These are phyloP conservation scores for Syngnathus acus DNA, from an alignment of 2,797 vertebrate genomes.

Conservation along the genomic window DNA sequence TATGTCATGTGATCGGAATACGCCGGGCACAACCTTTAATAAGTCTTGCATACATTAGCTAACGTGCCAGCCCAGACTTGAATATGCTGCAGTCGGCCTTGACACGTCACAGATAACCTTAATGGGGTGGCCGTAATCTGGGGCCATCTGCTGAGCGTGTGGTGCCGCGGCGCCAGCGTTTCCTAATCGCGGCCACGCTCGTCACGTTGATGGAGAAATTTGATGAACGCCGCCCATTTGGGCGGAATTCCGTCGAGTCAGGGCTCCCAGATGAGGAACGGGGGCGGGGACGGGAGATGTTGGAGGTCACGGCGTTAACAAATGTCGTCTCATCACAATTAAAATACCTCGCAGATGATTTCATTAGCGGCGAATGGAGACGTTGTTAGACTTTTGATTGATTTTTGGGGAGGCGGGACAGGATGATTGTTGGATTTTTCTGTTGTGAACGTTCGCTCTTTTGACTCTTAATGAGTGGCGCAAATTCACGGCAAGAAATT, in stretches of 20 bases:
- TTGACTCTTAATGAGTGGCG: neutral
- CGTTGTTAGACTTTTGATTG: slow-evolving; percentile 51
- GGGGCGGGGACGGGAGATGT: slow-evolving; percentile 54
- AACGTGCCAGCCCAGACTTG: neutral
- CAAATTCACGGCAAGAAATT: neutral
- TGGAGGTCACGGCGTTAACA: slow-evolving; percentile 65
- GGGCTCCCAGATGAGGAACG: slow-evolving; percentile 66
- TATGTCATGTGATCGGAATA: too few relatives aligned
- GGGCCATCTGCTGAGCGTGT: neutral
- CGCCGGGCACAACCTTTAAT: neutral
- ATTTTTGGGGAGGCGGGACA: slow-evolving; percentile 12
- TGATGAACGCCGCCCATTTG: slow-evolving; percentile 63
- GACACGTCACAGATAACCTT: neutral
- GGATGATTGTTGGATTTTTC: neutral
- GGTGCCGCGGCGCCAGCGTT: slow-evolving; percentile 2
- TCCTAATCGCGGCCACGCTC: slow-evolving; percentile 57
- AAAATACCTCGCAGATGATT: slow-evolving; percentile 63
- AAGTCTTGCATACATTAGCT: neutral
- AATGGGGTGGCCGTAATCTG: neutral
- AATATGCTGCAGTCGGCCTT: neutral
- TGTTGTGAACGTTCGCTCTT: neutral
- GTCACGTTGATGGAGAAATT: slow-evolving; percentile 69
- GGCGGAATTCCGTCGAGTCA: slow-evolving; percentile 59
- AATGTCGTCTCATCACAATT: slow-evolving; percentile 67
- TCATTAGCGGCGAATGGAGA: slow-evolving; percentile 64